Evolutionary conservation across 2,797 vertebrate genomes (phyloP), one percentile per base, ranked within the genome.

Genomic region (Scomberomorus guttatus): DNA sequence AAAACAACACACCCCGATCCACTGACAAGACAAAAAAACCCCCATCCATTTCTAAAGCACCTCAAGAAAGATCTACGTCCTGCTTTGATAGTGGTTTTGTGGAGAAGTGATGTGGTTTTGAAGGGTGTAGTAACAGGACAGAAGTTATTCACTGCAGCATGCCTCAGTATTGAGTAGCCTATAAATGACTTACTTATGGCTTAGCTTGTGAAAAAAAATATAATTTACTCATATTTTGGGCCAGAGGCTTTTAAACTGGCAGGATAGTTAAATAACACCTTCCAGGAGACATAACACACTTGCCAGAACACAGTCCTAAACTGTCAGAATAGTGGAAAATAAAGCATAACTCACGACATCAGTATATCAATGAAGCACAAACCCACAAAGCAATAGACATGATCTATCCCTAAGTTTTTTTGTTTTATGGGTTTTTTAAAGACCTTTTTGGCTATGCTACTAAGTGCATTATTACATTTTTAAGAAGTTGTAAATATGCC

Each of bases 251-350:
- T 84, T 70, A 76, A 83, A 69, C 66, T 75, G 68, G 13, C 69
- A 63, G 57, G 12, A 50, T 11, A 46, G 62, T 54, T 55, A 51
- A 77, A 76, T 56, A 78, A 62, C 48, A 51, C 15, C 22, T 77
- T 62, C 27, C 51, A 77, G 56, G 37, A 81, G 64, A 72, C 72
- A 55, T 52, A 27, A 65, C 25, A 64, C 20, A 57, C 64, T 50
- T 60, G 22, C 37, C 61, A 79, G 66, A 80, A 84, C 55, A 82
- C 72, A 48, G 60, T 66, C 39, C 57, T 25, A 58, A 79, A 61
- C 48, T 75, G 73, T 61, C 67, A 77, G 29, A 60, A 34, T 18
- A 74, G 58, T 67, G 64, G 60, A 86, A 90, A 86, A 81, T 79
- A 63, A 80, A 81, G 14, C 46, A 79, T 69, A 79, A 72, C 20